These are phyloP conservation scores for Parotocinclus haroldoi DNA, from an alignment of 2,797 vertebrate genomes.

Conservation along the genomic window DNA sequence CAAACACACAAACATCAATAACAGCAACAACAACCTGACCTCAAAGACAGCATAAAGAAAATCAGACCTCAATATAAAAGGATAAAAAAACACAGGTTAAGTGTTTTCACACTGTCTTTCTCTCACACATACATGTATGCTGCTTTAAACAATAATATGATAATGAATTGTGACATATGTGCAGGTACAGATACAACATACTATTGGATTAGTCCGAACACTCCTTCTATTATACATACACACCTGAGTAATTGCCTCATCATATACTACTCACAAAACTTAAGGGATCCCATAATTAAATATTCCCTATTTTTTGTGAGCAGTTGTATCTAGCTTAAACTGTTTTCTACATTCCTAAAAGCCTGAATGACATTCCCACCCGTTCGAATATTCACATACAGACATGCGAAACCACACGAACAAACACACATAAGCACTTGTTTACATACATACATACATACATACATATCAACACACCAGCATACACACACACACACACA, in stretches of 20 bases:
- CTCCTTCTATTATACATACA: slow-evolving; percentile 50
- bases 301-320: no score
- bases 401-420: slow-evolving; percentile 20
- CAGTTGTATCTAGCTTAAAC: slow-evolving; percentile 46
- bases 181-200: slow-evolving; percentile 49
- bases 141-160: slow-evolving; percentile 39
- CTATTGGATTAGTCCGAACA: slow-evolving; percentile 46
- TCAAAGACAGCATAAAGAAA: slow-evolving; percentile 20
- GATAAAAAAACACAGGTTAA: slow-evolving; percentile 45
- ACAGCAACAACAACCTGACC: slow-evolving; percentile 18
- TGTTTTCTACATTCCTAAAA: slow-evolving; percentile 49
- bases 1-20: slow-evolving; percentile 25
- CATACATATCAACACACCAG: slow-evolving; percentile 1
- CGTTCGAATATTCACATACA: slow-evolving; percentile 10
- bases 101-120: slow-evolving; percentile 24
- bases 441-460: slow-evolving; percentile 8
- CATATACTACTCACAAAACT: no score
- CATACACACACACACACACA: slow-evolving; percentile 10
- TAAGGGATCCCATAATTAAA: no score
- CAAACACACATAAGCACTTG: slow-evolving; percentile 11
- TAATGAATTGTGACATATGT: slow-evolving; percentile 52
- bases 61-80: slow-evolving; percentile 17
- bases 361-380: slow-evolving; percentile 31
- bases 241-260: slow-evolving; percentile 57
- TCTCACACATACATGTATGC: slow-evolving; percentile 7